phyloP scores from a whole-genome alignment of 2,888 invertebrate species.

The Bimastos eiseni region DNA sequence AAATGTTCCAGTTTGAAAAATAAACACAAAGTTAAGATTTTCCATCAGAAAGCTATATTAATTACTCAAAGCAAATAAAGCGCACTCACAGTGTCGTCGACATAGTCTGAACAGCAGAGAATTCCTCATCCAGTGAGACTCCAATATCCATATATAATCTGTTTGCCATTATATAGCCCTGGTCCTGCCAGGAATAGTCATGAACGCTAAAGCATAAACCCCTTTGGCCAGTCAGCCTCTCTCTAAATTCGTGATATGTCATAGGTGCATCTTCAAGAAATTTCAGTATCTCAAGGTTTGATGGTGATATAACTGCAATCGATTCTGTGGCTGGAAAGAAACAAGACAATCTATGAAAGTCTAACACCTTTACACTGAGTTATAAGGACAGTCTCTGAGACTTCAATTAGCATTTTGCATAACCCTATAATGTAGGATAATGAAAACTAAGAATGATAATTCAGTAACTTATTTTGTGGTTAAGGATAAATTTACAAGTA shows the following conservation, averaged over 20 bases:
- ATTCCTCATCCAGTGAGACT: slow-evolving; percentile 15
- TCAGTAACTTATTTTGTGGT: neutral
- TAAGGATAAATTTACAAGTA: neutral
- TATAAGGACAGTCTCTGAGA: neutral
- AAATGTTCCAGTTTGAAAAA: neutral
- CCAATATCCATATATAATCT: slow-evolving; percentile 6
- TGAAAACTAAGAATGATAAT: no score
- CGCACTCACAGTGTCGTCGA: neutral
- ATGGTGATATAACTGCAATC: neutral
- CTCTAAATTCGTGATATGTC: slow-evolving; percentile 21
- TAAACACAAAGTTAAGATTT: neutral
- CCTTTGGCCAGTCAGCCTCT: neutral
- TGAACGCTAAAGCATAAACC: neutral
- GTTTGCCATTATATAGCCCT: slow-evolving; percentile 13
- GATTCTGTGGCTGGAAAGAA: neutral
- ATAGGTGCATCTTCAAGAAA: slow-evolving; percentile 4
- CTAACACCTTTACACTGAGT: neutral
- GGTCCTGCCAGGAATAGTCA: slow-evolving; percentile 18
- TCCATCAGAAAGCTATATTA: neutral
- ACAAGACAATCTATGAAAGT: neutral
- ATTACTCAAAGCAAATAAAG: no score
- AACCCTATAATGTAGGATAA: no score
- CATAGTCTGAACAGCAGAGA: neutral
- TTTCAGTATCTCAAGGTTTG: neutral
- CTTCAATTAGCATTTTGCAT: neutral